Base-by-base conservation (phyloP, 2,113 vertebrate genomes). In the Laterallus jamaicensis region DNA sequence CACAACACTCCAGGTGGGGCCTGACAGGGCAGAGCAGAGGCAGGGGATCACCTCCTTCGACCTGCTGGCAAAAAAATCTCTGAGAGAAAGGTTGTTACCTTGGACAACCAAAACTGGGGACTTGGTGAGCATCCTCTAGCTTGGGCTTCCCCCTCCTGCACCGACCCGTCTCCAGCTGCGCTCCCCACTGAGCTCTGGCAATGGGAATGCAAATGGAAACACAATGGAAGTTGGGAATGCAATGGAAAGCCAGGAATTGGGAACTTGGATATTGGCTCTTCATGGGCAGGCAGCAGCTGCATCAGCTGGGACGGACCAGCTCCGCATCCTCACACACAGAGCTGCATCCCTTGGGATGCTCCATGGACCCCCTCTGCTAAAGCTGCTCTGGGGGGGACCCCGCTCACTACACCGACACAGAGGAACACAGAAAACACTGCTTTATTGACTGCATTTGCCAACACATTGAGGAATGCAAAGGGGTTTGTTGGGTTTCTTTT, bases 401-500 rank as follows among this genome's bases (percentile, higher is more conserved):
- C 2, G 14, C 60, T 66, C 40, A 92, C 19, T 25, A 86, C 94
- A 95, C 97, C 22, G 3, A 84, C 80, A 89, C 82, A 0, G 50
- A 70, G 83, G 73, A 98, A 98, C 98, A 99, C 99, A 98, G 98
- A 99, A 99, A 99, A 99, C 99, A 99, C 98, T 98, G 98, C 98
- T 99, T 99, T 99, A 99, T 99, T 99, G 98, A 99, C 98, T 99
- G 98, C 98, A 98, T 98, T 99, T 98, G 98, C 98, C 98, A 98
- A 99, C 98, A 99, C 98, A 98, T 75, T 96, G 98, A 98, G 98
- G 98, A 98, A 97, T 98, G 98, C 97, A 97, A 97, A 97, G 96
- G 97, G 13, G 86, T 94, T 54, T 15, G 49, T 49, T 49, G 49
- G 49, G 25, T 20, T 49, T 10, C 8, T 20, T 49, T 49, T 22